Percentiles rank a stretch among this genome's conserved stretches.
Conservation (phyloP, 2,113 vertebrate species). For the Leuciscus idus region DNA sequence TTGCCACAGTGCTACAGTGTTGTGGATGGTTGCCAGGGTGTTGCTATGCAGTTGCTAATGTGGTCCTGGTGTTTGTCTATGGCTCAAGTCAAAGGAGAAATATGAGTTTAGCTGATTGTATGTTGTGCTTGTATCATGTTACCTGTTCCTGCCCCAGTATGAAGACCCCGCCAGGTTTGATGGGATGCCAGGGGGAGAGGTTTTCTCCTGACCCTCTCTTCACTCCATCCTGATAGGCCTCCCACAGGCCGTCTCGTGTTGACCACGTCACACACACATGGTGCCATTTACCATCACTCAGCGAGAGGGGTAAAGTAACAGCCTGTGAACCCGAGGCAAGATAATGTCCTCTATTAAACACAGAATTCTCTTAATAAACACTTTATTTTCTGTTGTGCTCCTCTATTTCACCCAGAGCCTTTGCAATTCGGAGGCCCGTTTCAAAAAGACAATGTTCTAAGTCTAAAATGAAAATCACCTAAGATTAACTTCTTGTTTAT, state of each 20-base stretch:
- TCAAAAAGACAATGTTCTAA: too few species aligned
- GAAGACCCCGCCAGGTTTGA: constrained; percentile 83
- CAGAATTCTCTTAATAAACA: background rate
- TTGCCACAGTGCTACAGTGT: background rate
- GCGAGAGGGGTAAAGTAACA: constrained; percentile 73
- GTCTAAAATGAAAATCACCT: too few species aligned
- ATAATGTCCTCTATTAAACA: background rate
- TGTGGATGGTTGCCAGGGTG: background rate
- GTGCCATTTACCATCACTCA: constrained; percentile 83
- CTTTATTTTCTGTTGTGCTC: background rate
- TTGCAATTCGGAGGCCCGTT: too few species aligned
- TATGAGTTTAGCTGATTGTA: constrained; percentile 12
- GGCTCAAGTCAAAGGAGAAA: background rate
- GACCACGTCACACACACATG: constrained; percentile 84
- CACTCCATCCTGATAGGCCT: constrained; percentile 81
- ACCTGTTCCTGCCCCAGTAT: constrained; percentile 86
- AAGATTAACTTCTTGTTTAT: too few species aligned
- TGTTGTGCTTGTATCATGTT: constrained; percentile 8
- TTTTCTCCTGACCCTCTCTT: constrained; percentile 78
- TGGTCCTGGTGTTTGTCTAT: background rate
- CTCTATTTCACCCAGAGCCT: background rate
- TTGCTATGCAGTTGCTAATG: background rate
- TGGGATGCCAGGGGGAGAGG: constrained; percentile 82
- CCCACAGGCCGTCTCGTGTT: constrained; percentile 81
- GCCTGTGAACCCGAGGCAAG: constrained; percentile 63